A percentile compares a stretch with the other conserved stretches of the same genome.
Evolutionary conservation across 2,113 vertebrate genomes (phyloP).

Genomic region (Micromys minutus): DNA sequence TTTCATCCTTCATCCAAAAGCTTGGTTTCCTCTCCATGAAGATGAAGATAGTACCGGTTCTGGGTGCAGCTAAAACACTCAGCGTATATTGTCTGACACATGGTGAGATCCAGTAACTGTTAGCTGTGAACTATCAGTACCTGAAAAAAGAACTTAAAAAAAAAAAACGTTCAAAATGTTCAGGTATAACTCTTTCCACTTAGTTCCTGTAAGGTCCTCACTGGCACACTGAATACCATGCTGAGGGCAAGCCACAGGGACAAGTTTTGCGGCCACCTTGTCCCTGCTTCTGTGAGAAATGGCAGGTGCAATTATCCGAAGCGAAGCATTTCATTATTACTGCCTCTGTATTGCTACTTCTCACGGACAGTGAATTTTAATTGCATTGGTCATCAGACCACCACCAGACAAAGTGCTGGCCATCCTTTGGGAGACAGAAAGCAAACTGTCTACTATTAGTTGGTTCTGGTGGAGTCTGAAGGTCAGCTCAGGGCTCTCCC

Average conservation of each 20-base stretch:
- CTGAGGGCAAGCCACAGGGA: not conserved
- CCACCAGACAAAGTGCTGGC: not conserved
- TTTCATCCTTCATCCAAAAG: slow-evolving; percentile 28
- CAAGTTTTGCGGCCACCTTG: not conserved
- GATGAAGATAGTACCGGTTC: not conserved
- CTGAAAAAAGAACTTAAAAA: not conserved
- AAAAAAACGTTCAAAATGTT: not conserved
- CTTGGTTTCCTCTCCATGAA: slow-evolving; percentile 23
- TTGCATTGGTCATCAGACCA: not conserved
- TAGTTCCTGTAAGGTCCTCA: not conserved
- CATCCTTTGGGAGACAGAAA: not conserved
- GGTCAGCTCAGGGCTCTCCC: not conserved
- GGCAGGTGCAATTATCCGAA: not conserved
- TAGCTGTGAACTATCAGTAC: not conserved
- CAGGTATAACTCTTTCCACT: not conserved
- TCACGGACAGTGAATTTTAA: not conserved
- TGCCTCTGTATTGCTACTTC: not conserved
- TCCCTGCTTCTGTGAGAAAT: not conserved
- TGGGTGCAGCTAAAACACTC: not conserved
- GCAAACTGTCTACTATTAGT: not conserved
- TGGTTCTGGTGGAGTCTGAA: not conserved
- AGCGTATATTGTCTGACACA: not conserved
- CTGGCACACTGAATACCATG: not conserved
- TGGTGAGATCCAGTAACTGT: not conserved
- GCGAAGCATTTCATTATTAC: not conserved